Evolutionary conservation across 30 jellyfish, hydroid and myxozoan species (phyloP).

Genomic region (Aurelia aurita): DNA sequence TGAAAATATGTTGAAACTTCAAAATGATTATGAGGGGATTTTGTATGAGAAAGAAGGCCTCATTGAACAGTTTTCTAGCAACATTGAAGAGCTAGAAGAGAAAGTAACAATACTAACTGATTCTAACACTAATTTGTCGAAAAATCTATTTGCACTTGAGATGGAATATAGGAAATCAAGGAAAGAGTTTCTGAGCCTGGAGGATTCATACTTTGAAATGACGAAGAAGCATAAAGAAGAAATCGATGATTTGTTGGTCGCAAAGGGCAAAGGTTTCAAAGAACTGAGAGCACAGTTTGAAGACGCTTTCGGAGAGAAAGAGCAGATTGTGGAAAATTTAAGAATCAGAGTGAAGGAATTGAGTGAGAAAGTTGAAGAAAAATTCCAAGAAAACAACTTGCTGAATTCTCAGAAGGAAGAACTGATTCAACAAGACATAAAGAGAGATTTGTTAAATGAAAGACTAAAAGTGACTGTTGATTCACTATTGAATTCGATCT

Average conservation of each 20-base stretch:
- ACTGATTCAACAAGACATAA: constrained; percentile 28
- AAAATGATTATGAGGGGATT: constrained; percentile 35
- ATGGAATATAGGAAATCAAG: constrained; percentile 5
- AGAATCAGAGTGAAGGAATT: constrained; percentile 40
- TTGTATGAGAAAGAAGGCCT: constrained; percentile 49
- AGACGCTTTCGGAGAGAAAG: constrained; percentile 71
- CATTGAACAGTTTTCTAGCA: constrained; percentile 46
- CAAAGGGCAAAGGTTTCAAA: constrained; percentile 76
- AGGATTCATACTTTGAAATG: background rate
- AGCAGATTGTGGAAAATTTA: constrained; percentile 62
- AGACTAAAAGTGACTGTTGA: constrained; percentile 43
- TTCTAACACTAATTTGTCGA: constrained; percentile 40
- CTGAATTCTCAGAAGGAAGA: constrained; percentile 48
- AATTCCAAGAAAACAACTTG: constrained; percentile 9
- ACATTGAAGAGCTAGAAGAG: constrained; percentile 34
- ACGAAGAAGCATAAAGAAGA: constrained; percentile 62
- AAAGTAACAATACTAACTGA: constrained; percentile 4
- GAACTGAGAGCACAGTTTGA: constrained; percentile 81
- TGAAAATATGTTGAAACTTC: constrained; percentile 57
- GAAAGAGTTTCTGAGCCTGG: background rate
- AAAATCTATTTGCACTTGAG: constrained; percentile 38
- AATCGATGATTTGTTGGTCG: constrained; percentile 58
- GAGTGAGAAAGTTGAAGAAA: constrained; percentile 30
- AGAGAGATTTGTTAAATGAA: constrained; percentile 28
- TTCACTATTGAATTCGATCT: constrained; percentile 39